These are phyloP conservation scores for Spisula solida DNA, from an alignment of 2,888 invertebrate genomes.

Conservation along the genomic window DNA sequence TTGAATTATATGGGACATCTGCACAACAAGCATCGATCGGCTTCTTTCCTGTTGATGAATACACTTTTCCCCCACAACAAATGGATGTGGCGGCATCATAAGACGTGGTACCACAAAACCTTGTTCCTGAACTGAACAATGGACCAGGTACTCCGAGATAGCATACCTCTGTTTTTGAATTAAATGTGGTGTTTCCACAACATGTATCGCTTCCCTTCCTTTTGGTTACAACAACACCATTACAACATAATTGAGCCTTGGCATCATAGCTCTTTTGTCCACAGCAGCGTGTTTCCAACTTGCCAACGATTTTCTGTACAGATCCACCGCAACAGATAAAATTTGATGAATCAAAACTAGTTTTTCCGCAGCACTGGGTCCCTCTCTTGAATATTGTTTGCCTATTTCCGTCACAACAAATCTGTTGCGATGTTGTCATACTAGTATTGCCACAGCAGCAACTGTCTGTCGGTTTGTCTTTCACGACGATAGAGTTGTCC, in stretches of 20 bases:
- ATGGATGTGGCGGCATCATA: constrained; percentile 43
- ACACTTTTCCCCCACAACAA: constrained; percentile 61
- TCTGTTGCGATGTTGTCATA: constrained; percentile 50
- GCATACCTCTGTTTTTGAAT: constrained; percentile 59
- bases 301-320: constrained; percentile 58
- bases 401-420: constrained; percentile 55
- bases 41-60: constrained; percentile 39
- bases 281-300: constrained; percentile 59
- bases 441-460: constrained; percentile 65
- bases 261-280: constrained; percentile 57
- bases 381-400: constrained; percentile 52
- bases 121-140: constrained; percentile 50
- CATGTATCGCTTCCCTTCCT: constrained; percentile 44
- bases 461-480: constrained; percentile 50
- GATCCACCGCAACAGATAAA: constrained; percentile 58
- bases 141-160: constrained; percentile 58
- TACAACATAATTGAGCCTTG: constrained; percentile 49
- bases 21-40: constrained; percentile 52
- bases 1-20: constrained; percentile 45
- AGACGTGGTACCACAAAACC: constrained; percentile 56
- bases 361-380: constrained; percentile 66
- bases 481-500: constrained; percentile 48
- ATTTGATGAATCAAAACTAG: constrained; percentile 64
- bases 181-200: constrained; percentile 62
- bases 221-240: constrained; percentile 45